phyloP scores from a whole-genome alignment of 64 coral and sea anemone genomes.

The Pachyseris speciosa region DNA sequence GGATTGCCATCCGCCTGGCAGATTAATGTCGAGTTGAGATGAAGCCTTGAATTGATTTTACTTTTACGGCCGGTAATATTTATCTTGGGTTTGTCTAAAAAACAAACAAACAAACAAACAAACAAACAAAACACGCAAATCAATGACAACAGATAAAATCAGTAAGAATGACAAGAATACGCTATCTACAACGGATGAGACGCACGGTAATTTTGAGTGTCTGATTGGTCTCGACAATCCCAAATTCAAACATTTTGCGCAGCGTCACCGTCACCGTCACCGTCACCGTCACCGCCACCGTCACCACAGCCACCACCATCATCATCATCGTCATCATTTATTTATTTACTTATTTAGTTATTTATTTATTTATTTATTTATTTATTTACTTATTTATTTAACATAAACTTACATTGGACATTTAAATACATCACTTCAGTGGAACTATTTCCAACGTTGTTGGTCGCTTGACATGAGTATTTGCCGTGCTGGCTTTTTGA shows the following conservation, averaged over 20 bases:
- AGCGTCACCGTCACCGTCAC: no score
- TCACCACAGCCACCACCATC: no score
- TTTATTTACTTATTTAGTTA: no score
- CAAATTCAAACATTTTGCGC: no score
- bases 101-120: background rate
- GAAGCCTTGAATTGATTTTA: background rate
- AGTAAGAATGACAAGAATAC: background rate
- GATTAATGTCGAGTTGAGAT: background rate
- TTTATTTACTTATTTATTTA: background rate
- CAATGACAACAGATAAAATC: no score
- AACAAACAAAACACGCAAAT: no score
- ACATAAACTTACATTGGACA: constrained; percentile 38
- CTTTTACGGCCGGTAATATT: background rate
- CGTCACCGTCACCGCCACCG: no score
- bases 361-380: no score
- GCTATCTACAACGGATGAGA: no score
- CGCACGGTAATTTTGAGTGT: no score
- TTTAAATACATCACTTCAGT: background rate
- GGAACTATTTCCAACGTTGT: background rate
- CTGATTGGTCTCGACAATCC: no score
- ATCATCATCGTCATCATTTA: no score
- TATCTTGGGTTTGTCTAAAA: constrained; percentile 16
- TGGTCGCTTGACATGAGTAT: constrained; percentile 9
- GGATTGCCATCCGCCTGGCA: constrained; percentile 35
- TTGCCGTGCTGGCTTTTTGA: background rate